Percentiles rank a stretch among this genome's conserved stretches.
Conservation (phyloP, 2,888 invertebrate species). For the Caenorhabditis parvicauda region DNA sequence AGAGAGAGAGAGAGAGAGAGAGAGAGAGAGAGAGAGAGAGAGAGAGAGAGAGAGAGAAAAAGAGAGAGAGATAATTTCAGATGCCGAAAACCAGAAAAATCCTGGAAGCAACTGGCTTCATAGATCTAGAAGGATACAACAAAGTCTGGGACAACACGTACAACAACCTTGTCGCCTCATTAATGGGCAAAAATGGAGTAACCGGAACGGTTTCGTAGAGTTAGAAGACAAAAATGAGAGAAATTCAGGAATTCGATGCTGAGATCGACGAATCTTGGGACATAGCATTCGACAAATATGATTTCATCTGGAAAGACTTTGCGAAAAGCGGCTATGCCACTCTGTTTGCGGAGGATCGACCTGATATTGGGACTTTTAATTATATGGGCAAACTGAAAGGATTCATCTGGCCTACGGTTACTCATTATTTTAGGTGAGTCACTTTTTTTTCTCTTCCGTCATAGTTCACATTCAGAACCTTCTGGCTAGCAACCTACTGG, state of each 20-base stretch:
- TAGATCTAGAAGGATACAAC: slow-evolving; percentile 53
- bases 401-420: slow-evolving; percentile 61
- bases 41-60: too few relatives aligned
- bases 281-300: slow-evolving; percentile 42
- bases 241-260: slow-evolving; percentile 32
- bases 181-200: slow-evolving; percentile 50
- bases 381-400: slow-evolving; percentile 54
- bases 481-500: slow-evolving; percentile 44
- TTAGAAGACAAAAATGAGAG: not conserved
- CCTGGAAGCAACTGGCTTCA: slow-evolving; percentile 45
- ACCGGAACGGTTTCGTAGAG: slow-evolving; percentile 2
- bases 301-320: slow-evolving; percentile 43
- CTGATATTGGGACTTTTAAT: slow-evolving; percentile 63
- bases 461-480: slow-evolving; percentile 20
- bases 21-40: slow-evolving; percentile 34
- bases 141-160: slow-evolving; percentile 65
- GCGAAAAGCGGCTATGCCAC: slow-evolving; percentile 57
- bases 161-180: slow-evolving; percentile 62
- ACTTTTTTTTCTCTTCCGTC: not conserved
- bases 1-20: slow-evolving; percentile 48
- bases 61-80: slow-evolving; percentile 7
- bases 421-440: slow-evolving; percentile 62
- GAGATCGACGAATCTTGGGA: slow-evolving; percentile 46
- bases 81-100: slow-evolving; percentile 36
- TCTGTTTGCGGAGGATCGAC: slow-evolving; percentile 64